phyloP scores from a whole-genome alignment of 2,113 vertebrate genomes.

The Channa argus region DNA sequence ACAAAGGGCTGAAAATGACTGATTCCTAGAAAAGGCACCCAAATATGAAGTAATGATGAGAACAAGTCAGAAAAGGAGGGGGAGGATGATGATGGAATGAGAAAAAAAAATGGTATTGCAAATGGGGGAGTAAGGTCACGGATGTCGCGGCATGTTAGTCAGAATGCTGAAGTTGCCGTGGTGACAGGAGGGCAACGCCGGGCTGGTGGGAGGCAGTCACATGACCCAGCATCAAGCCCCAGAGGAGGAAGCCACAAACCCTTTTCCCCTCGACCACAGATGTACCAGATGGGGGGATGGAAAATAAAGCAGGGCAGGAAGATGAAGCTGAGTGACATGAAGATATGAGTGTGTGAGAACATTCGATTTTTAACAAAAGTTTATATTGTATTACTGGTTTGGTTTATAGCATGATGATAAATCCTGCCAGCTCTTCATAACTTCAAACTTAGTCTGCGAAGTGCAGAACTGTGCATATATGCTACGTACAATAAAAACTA shows the following conservation, averaged over 20 bases:
- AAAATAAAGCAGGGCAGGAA: slow-evolving; percentile 25
- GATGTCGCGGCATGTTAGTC: slow-evolving; percentile 72
- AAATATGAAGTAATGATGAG: slow-evolving; percentile 1
- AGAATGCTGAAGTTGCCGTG: slow-evolving; percentile 54
- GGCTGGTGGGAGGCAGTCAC: slow-evolving; percentile 66
- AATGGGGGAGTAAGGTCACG: slow-evolving; percentile 54
- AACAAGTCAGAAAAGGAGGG: slow-evolving; percentile 2
- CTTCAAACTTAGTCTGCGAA: too few species aligned
- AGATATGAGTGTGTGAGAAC: slow-evolving; percentile 9
- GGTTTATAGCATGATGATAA: slow-evolving; percentile 3
- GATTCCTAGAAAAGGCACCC: slow-evolving; percentile 4
- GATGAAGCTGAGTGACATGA: slow-evolving; percentile 1
- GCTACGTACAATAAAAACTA: too few species aligned
- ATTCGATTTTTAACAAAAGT: background rate
- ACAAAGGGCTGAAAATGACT: background rate
- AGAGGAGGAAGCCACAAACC: slow-evolving; percentile 59
- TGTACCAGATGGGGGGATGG: slow-evolving; percentile 25
- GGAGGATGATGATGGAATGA: slow-evolving; percentile 45
- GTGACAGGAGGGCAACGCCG: slow-evolving; percentile 59
- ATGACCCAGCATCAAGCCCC: slow-evolving; percentile 57
- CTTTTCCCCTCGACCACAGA: slow-evolving; percentile 13
- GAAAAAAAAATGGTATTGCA: slow-evolving; percentile 21
- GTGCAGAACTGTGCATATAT: too few species aligned
- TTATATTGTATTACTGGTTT: background rate
- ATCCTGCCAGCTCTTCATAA: too few species aligned